Base-by-base conservation (phyloP, 2,113 vertebrate genomes). In the Nothocercus nigrocapillus region DNA sequence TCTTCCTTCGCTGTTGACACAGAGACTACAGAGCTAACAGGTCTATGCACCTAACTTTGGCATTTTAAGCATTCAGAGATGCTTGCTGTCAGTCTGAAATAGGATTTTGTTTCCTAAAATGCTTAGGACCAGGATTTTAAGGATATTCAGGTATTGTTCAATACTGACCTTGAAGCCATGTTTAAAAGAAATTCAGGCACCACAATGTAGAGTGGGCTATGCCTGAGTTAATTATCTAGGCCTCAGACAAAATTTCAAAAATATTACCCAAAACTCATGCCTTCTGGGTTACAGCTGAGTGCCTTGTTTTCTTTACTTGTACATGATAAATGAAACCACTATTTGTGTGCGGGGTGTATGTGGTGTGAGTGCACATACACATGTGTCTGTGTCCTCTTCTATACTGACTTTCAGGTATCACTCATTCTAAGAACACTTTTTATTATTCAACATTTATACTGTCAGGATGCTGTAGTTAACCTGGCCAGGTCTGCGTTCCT, bases 171-270 rank as follows among this genome's bases (percentile, higher is more conserved):
- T 93, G 88, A 86, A 81, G 45, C 79, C 11, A 13, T 34, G 14
- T 64, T 88, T 75, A 61, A 94, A 88, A 81, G 86, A 92, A 91
- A 84, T 64, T 53, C 11, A 54, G 47, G 66, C 36, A 66, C 34
- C 28, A 13, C 51, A 40, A 92, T 84, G 45, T 45, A 90, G 73
- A 90, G 66, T 64, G 84, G 94, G 77, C 17, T 75, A 53, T 93
- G 82, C 72, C 63, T 54, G 63, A 95, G 59, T 89, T 91, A 84
- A 82, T 93, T 91, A 90, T 58, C 51, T 68, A 84, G 42, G 64
- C 22, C 28, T 82, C 81, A 79, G 51, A 88, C 34, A 69, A 56
- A 69, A 56, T 90, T 91, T 90, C 94, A 49, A 85, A 92, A 88
- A 81, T 86, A 94, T n/a, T 88, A 63, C 56, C 56, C 2, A 8